These are phyloP conservation scores for Ischnus inquisitorius DNA, from an alignment of 2,888 invertebrate species.

Conservation along the genomic window DNA sequence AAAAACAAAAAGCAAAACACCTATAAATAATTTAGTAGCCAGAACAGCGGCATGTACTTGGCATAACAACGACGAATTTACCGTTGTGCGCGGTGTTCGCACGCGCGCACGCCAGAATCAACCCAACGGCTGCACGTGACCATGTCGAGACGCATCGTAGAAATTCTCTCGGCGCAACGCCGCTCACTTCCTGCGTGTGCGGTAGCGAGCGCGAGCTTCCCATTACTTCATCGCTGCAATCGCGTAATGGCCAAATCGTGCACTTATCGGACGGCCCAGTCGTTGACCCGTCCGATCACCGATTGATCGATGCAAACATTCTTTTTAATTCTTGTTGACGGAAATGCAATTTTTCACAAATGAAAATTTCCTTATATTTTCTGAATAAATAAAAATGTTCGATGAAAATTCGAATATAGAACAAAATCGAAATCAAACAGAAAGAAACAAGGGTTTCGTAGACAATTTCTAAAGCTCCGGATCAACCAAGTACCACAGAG, in stretches of 20 bases:
- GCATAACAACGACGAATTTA: conserved; percentile 61
- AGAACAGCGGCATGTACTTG: conserved; percentile 43
- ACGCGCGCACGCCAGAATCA: conserved; percentile 59
- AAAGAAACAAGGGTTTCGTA: background rate
- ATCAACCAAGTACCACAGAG: too few relatives aligned
- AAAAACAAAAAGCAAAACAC: conserved; percentile 39
- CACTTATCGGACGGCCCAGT: background rate
- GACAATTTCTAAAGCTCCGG: conserved; percentile 35
- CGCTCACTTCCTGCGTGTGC: conserved; percentile 66
- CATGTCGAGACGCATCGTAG: conserved; percentile 63
- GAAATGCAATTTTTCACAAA: too few relatives aligned
- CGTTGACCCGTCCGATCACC: conserved; percentile 8
- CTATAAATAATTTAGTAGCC: conserved; percentile 57
- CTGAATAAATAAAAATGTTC: background rate
- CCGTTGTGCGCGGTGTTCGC: conserved; percentile 60
- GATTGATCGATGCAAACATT: background rate
- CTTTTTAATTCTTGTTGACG: background rate
- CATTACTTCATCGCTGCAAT: conserved; percentile 33
- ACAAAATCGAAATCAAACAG: too few relatives aligned
- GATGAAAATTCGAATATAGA: background rate
- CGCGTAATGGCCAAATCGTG: conserved; percentile 4
- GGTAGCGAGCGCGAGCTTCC: conserved; percentile 4
- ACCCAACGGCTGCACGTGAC: conserved; percentile 60
- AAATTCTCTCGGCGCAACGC: conserved; percentile 64
- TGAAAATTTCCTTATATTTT: background rate